Base-by-base conservation (phyloP, 92 coral and sea anemone species). In the Pocillopora meandrina region DNA sequence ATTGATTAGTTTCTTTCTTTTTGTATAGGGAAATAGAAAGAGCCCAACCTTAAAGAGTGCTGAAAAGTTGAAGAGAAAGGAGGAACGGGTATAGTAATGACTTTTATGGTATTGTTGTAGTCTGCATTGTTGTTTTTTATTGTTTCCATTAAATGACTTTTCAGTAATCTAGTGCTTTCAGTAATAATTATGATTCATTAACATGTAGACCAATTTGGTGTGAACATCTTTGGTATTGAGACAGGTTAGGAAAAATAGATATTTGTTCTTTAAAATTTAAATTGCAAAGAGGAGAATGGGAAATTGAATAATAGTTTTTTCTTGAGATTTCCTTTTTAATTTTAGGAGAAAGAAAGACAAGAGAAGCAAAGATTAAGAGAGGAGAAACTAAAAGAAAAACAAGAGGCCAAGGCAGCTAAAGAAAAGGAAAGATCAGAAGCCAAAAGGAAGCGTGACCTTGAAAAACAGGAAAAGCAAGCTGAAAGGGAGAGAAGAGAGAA, bases 351-450 rank as follows among this genome's bases (percentile, higher is more conserved):
- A 75, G 92, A 92, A 66, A 86, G 81, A 47, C 74, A 75, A 36
- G 92, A 92, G 47, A 84, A 76, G 35, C 82, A 89, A 67, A 91
- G 86, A 86, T 33, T 89, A 16, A 88, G 85, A 82, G 93, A 93
- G 71, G 93, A 89, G 74, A 93, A 86, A 68, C 81, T 82, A 64
- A 93, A 78, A 72, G 88, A 91, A 82, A 80, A 88, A 52, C 83
- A 80, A 23, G 92, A 93, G 77, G 91, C 91, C 47, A 95, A 90
- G 81, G 90, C 87, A 58, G 80, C 76, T 7, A 95, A 91, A 74
- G 97, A 93, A 80, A 94, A 91, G 72, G 97, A 95, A 74, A 90
- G 89, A 82, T 77, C 84, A 47, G 97, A 93, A 61, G 97, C 93
- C 65, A 95, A 93, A 77, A 92, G 91, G 42, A 93, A 92, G 74